A percentile compares a stretch with the other conserved stretches of the same genome.
Conservation (phyloP, 2,888 invertebrate species). For the Archips xylosteana region DNA sequence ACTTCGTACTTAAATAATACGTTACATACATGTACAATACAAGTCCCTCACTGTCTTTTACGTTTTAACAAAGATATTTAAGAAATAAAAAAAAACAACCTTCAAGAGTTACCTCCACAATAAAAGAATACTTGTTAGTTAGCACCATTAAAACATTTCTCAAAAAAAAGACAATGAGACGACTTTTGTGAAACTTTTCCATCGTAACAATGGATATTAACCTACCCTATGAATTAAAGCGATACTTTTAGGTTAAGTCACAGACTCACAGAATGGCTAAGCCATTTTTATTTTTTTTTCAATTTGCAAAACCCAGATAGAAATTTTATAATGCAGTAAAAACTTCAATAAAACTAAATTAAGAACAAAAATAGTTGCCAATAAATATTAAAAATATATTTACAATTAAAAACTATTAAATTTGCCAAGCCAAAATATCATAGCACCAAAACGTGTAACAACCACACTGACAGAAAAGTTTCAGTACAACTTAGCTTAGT, state of each 20-base stretch:
- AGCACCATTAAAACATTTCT: conserved; percentile 69
- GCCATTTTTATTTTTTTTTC: conserved; percentile 55
- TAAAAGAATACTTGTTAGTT: conserved; percentile 55
- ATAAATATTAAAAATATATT: conserved; percentile 74
- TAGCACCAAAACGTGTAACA: conserved; percentile 82
- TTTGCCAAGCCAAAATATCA: conserved; percentile 82
- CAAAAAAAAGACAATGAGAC: conserved; percentile 73
- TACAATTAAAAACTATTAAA: conserved; percentile 75
- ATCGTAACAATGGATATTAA: conserved; percentile 71
- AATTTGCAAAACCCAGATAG: conserved; percentile 46
- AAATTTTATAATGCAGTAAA: conserved; percentile 48
- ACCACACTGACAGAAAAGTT: conserved; percentile 81
- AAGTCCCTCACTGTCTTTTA: conserved; percentile 71
- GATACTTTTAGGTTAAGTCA: conserved; percentile 58
- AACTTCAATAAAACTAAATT: conserved; percentile 55
- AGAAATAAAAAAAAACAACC: conserved; percentile 59
- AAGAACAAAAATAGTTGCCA: conserved; percentile 72
- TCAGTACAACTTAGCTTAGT: conserved; percentile 55
- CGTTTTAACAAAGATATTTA: conserved; percentile 47
- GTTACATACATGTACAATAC: conserved; percentile 62
- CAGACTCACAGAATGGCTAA: conserved; percentile 64
- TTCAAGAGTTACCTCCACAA: conserved; percentile 44
- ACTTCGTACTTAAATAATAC: conserved; percentile 61
- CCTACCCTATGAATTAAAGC: conserved; percentile 76
- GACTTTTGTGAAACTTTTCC: conserved; percentile 76